Evolutionary conservation across 2,888 invertebrate genomes (phyloP).

Genomic region (Coronaproctus castanopsis): DNA sequence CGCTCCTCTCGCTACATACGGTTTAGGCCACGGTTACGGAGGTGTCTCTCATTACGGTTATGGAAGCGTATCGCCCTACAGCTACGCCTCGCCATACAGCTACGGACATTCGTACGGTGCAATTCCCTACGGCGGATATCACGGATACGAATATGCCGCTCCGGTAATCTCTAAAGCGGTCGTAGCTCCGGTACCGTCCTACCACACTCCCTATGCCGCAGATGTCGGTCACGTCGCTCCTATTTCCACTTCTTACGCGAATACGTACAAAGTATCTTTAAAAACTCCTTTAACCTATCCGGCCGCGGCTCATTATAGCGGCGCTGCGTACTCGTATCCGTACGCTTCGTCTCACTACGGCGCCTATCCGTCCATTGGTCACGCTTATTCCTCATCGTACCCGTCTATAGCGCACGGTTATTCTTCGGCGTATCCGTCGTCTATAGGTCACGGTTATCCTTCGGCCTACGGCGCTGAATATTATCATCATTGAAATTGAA

Average conservation of each 20-base stretch:
- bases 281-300: not conserved
- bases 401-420: not conserved
- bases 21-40: no score
- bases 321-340: not conserved
- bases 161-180: not conserved
- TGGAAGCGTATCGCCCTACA: no score
- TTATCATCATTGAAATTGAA: not conserved
- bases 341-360: not conserved
- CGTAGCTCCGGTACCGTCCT: not conserved
- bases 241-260: constrained; percentile 42
- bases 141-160: not conserved
- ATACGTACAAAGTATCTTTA: constrained; percentile 32
- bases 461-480: not conserved
- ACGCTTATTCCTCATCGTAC: not conserved
- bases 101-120: not conserved
- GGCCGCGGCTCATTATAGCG: not conserved
- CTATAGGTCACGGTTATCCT: not conserved
- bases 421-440: not conserved
- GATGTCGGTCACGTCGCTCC: constrained; percentile 26
- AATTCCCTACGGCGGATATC: not conserved
- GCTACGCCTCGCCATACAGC: not conserved
- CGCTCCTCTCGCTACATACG: no score
- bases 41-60: no score
- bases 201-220: not conserved
- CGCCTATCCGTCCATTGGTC: not conserved